Percentiles rank a stretch among this genome's conserved stretches.
Conservation (phyloP, 2,888 invertebrate genomes). For the Erpobdella octoculata region DNA sequence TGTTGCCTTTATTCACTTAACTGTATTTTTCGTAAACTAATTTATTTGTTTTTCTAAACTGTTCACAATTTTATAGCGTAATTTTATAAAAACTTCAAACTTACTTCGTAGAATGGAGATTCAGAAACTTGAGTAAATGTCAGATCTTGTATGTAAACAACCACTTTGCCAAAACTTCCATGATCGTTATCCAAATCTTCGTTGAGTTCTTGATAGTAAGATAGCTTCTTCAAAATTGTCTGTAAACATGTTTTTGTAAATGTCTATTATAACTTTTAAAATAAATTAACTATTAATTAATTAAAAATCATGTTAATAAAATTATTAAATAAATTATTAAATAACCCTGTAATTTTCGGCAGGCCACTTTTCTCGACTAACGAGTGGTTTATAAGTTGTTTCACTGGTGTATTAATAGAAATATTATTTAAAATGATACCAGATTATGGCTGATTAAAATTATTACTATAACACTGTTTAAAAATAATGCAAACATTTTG, state of each 20-base stretch:
- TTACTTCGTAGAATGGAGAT: constrained; percentile 16
- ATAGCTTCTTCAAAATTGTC: background rate
- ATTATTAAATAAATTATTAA: background rate
- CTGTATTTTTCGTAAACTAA: background rate
- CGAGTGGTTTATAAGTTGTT: constrained; percentile 16
- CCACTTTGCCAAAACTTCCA: constrained; percentile 9
- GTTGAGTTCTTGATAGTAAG: background rate
- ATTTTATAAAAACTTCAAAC: background rate
- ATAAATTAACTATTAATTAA: background rate
- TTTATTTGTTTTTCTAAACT: background rate
- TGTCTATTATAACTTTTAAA: background rate
- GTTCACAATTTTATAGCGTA: background rate
- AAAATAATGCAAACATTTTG: background rate
- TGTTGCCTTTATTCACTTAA: background rate
- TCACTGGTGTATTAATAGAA: constrained; percentile 5
- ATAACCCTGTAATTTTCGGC: constrained; percentile 20
- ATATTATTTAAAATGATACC: background rate
- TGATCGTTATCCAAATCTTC: constrained; percentile 5
- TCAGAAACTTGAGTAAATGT: constrained; percentile 7
- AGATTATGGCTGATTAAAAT: background rate
- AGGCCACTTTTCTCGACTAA: constrained; percentile 27
- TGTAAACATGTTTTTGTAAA: background rate
- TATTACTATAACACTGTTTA: background rate
- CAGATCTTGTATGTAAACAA: constrained; percentile 17
- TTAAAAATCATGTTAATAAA: background rate